Conservation (phyloP, 2,113 vertebrate genomes). For the Entomyzon cyanotis region DNA sequence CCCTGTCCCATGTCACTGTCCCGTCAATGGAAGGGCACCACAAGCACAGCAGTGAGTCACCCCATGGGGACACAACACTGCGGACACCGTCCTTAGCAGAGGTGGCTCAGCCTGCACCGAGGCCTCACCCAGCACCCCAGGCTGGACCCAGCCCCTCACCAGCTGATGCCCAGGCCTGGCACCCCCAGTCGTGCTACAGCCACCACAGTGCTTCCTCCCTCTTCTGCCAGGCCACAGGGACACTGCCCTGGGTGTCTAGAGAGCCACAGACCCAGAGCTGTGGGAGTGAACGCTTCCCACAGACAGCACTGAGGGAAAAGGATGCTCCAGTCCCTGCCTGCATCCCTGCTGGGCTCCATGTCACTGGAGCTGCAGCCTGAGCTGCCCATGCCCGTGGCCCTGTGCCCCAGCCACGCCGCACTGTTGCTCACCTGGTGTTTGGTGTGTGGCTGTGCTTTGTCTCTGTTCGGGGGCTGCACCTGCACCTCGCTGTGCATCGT, state of each 20-base stretch:
- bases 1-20: accelerated
- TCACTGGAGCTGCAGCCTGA: not conserved
- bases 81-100: not conserved
- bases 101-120: not conserved
- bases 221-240: not conserved
- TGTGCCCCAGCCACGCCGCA: accelerated
- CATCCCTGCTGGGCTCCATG: not conserved
- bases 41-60: not conserved
- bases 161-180: not conserved
- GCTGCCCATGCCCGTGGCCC: accelerated
- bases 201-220: not conserved
- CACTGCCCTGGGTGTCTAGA: accelerated
- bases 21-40: accelerated
- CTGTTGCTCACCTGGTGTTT: constrained; percentile 89
- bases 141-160: not conserved
- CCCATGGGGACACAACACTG: accelerated
- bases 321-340: not conserved
- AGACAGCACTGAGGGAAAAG: not conserved
- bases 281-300: not conserved
- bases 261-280: not conserved
- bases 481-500: constrained; percentile 90
- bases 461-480: constrained; percentile 84
- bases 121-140: too few species aligned
- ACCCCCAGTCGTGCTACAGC: not conserved
- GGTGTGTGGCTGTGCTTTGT: constrained; percentile 91